Evolutionary conservation across 2,797 vertebrate species (phyloP).

Genomic region (Streptopelia turtur): DNA sequence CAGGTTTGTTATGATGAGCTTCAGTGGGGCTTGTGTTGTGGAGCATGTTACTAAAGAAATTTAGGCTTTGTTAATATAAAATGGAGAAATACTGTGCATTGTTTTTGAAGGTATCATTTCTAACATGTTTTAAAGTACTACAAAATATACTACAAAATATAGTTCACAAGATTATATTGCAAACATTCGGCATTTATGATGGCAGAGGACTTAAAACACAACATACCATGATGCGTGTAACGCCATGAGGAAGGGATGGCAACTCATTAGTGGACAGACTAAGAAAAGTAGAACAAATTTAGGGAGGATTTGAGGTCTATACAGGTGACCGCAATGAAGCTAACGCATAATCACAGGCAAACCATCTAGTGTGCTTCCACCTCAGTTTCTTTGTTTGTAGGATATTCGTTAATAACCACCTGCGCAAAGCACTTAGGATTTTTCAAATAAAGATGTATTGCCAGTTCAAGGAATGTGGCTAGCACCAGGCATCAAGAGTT

Average conservation of each 20-base stretch:
- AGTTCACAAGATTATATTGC: not conserved
- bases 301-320: not conserved
- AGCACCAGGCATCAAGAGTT: not conserved
- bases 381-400: not conserved
- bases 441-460: not conserved
- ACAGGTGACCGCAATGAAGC: not conserved
- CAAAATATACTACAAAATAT: not conserved
- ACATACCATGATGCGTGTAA: fast-evolving
- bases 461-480: not conserved
- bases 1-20: not conserved
- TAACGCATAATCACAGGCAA: not conserved
- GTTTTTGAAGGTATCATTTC: not conserved
- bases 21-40: slow-evolving; percentile 12
- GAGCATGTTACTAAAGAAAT: not conserved
- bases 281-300: not conserved
- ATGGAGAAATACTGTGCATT: not conserved
- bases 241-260: not conserved
- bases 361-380: fast-evolving
- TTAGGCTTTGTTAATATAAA: not conserved
- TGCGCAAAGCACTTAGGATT: not conserved
- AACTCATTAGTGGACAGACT: not conserved
- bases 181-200: not conserved
- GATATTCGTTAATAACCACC: not conserved
- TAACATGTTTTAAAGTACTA: not conserved
- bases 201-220: not conserved